Conservation (phyloP, 2,888 invertebrate genomes). For the Notodonta ziczac region DNA sequence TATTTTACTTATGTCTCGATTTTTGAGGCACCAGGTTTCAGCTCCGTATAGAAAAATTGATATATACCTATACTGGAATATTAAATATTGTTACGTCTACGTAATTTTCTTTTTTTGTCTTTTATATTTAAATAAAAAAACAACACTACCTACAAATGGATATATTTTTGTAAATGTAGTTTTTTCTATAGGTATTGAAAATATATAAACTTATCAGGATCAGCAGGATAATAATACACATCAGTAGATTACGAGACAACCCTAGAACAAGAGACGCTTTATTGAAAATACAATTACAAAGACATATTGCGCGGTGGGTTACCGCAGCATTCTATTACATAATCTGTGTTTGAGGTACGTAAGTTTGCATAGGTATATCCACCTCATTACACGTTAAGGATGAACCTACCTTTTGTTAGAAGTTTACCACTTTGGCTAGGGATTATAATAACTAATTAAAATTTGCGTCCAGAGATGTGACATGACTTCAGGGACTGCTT, state of each 20-base stretch:
- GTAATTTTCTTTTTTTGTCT: too few relatives aligned
- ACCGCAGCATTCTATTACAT: slow-evolving; percentile 35
- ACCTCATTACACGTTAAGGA: slow-evolving; percentile 10
- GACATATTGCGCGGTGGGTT: slow-evolving; percentile 41
- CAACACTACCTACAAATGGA: too few relatives aligned
- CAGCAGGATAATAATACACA: not conserved
- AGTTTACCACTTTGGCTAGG: slow-evolving; percentile 11
- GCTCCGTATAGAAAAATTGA: too few relatives aligned
- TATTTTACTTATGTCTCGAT: too few relatives aligned
- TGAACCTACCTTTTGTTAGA: slow-evolving; percentile 12
- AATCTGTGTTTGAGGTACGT: slow-evolving; percentile 22
- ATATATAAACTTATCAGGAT: too few relatives aligned
- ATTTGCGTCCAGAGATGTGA: not conserved
- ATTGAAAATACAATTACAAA: slow-evolving; percentile 44
- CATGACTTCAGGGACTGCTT: too few relatives aligned
- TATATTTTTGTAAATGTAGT: too few relatives aligned
- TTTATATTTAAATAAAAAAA: too few relatives aligned
- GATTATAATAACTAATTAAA: not conserved
- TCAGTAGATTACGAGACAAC: slow-evolving; percentile 6
- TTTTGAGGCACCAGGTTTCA: too few relatives aligned
- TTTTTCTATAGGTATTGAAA: too few relatives aligned
- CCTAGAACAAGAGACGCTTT: slow-evolving; percentile 26
- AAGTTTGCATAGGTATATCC: slow-evolving; percentile 12
- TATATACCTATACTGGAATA: too few relatives aligned
- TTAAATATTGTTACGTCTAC: too few relatives aligned